phyloP scores from a whole-genome alignment of 2,888 invertebrate genomes.

The Zele albiditarsus region DNA sequence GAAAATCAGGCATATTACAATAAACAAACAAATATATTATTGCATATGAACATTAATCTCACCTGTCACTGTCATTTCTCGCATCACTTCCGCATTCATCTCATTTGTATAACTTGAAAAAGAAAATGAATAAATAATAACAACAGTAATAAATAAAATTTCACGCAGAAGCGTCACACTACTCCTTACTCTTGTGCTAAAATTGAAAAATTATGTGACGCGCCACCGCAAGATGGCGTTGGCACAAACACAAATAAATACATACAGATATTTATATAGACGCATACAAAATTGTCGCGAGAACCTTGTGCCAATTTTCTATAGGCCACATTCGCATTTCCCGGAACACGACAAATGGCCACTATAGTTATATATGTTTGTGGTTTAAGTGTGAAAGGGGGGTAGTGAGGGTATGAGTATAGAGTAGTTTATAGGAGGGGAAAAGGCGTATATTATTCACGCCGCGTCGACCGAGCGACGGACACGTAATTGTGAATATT shows the following conservation, averaged over 20 bases:
- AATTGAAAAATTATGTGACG: constrained; percentile 36
- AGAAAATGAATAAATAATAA: not conserved
- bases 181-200: constrained; percentile 23
- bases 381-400: not conserved
- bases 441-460: constrained; percentile 65
- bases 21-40: too few relatives aligned
- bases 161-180: not conserved
- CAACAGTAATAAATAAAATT: constrained; percentile 5
- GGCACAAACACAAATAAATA: not conserved
- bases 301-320: constrained; percentile 69
- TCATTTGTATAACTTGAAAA: not conserved
- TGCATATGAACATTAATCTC: not conserved
- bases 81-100: not conserved
- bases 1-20: too few relatives aligned
- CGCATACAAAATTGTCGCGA: constrained; percentile 43
- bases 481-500: constrained; percentile 71
- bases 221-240: constrained; percentile 34
- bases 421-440: constrained; percentile 13
- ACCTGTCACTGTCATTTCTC: not conserved
- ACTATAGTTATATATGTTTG: not conserved
- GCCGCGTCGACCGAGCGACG: constrained; percentile 50
- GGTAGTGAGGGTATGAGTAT: constrained; percentile 25
- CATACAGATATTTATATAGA: not conserved
- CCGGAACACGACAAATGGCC: constrained; percentile 53
- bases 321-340: constrained; percentile 56